These are phyloP conservation scores for Meriones unguiculatus DNA, from an alignment of 2,113 vertebrate species.

Conservation along the genomic window DNA sequence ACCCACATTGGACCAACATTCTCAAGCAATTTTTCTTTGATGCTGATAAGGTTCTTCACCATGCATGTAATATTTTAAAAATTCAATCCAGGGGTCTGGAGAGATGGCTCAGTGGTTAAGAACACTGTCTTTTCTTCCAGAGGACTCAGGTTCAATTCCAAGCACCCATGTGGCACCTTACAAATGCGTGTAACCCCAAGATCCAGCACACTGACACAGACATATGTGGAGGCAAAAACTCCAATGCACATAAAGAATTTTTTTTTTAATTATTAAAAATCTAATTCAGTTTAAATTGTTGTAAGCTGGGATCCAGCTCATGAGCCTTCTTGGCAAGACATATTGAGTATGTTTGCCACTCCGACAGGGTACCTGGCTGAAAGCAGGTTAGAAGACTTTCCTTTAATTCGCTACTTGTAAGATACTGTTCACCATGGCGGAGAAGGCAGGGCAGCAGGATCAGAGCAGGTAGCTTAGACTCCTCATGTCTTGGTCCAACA, in stretches of 20 bases:
- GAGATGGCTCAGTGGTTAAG: too few relatives aligned
- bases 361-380: background rate
- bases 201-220: too few relatives aligned
- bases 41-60: background rate
- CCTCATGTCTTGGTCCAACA: too few relatives aligned
- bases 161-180: too few relatives aligned
- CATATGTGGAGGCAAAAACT: too few relatives aligned
- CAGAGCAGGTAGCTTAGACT: background rate
- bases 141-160: too few relatives aligned
- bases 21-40: constrained; percentile 7
- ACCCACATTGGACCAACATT: background rate
- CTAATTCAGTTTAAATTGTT: background rate
- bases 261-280: background rate
- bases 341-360: background rate
- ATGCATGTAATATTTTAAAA: background rate
- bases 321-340: background rate
- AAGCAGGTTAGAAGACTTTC: background rate
- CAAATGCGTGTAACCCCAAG: too few relatives aligned
- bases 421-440: background rate
- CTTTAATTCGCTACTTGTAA: background rate
- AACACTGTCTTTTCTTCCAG: too few relatives aligned
- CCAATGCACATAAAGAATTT: too few relatives aligned
- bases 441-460: background rate
- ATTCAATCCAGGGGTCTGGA: background rate
- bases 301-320: background rate